These are phyloP conservation scores for Aphis gossypii DNA, from an alignment of 1,140 invertebrate species.

Conservation along the genomic window DNA sequence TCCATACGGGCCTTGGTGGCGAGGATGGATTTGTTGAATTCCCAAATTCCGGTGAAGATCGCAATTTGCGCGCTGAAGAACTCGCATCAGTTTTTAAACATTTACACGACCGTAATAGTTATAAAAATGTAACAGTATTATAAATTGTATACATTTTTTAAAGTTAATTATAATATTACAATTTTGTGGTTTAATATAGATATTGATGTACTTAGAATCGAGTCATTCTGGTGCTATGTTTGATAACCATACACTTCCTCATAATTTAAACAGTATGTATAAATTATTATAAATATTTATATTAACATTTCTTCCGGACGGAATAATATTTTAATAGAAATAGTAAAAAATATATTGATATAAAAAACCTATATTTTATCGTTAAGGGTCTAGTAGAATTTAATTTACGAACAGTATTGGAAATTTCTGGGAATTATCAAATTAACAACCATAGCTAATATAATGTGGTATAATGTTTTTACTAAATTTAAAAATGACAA, in stretches of 20 bases:
- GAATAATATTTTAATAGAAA: too few species aligned
- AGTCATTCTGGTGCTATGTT: constrained; percentile 38
- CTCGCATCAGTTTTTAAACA: neutral
- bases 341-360: too few species aligned
- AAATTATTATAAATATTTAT: too few species aligned
- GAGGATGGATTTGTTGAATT: neutral
- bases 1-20: neutral
- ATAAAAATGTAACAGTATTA: constrained; percentile 22
- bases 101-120: neutral
- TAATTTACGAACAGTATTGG: too few species aligned
- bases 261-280: constrained; percentile 14
- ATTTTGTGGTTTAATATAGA: neutral
- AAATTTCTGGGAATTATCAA: too few species aligned
- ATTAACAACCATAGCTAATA: too few species aligned
- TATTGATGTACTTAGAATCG: constrained; percentile 29
- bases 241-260: neutral
- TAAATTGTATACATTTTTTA: too few species aligned
- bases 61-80: neutral
- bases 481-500: too few species aligned
- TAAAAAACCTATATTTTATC: too few species aligned
- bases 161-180: neutral
- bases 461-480: too few species aligned
- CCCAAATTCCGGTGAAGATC: neutral
- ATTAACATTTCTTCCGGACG: neutral
- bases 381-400: too few species aligned